Conservation (phyloP, 2,113 vertebrate species). For the Todiramphus chloris region DNA sequence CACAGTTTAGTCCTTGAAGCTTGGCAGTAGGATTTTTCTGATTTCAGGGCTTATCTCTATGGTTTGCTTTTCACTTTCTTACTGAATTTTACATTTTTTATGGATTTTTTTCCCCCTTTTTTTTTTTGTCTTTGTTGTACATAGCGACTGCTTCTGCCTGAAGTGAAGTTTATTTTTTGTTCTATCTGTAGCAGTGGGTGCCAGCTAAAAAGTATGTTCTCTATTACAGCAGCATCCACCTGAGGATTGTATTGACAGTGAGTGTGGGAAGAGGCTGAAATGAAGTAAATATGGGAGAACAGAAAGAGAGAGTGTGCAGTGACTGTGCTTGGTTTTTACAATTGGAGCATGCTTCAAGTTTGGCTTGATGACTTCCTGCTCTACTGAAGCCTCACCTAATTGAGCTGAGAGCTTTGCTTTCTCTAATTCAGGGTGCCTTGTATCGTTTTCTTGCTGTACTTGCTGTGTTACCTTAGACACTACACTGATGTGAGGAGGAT, state of each 20-base stretch:
- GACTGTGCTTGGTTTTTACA: not conserved
- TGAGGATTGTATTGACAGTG: accelerated
- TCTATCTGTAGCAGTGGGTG: not conserved
- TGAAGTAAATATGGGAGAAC: not conserved
- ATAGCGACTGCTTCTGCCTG: not conserved
- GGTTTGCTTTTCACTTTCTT: not conserved
- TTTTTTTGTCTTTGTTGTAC: not conserved
- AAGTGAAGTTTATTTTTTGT: not conserved
- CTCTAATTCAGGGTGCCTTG: not conserved
- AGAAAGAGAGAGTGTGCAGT: not conserved
- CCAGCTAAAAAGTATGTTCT: not conserved
- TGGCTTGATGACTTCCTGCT: not conserved
- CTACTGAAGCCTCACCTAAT: not conserved
- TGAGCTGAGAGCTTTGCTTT: not conserved
- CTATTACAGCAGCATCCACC: not conserved
- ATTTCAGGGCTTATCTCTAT: not conserved
- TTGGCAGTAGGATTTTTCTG: not conserved
- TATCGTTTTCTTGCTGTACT: not conserved
- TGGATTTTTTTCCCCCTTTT: not conserved
- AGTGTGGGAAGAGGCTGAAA: not conserved
- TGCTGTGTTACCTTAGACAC: not conserved
- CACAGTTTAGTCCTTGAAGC: not conserved
- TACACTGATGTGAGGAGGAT: not conserved
- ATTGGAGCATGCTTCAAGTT: not conserved
- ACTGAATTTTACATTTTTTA: not conserved